phyloP scores from a whole-genome alignment of 2,113 vertebrate species.

The Marcusenius ussheri region DNA sequence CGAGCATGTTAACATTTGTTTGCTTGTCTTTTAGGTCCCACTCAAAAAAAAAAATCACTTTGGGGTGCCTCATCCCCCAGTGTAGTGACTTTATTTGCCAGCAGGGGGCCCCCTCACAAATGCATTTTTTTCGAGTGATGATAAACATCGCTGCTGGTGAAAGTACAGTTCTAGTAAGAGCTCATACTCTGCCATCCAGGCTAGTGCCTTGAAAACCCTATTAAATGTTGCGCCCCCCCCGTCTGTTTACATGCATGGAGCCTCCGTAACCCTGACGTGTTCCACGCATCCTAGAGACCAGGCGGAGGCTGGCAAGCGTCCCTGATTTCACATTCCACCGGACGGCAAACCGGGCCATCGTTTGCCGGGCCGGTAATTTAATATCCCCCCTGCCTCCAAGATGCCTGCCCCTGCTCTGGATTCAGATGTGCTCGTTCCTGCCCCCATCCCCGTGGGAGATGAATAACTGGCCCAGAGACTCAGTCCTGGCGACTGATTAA shows the following conservation, averaged over 20 bases:
- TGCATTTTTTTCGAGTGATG: not conserved
- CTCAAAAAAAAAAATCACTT: not conserved
- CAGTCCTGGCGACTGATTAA: not conserved
- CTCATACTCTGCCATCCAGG: not conserved
- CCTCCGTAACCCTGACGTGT: not conserved
- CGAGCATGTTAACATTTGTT: no score
- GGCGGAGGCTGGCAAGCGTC: slow-evolving; percentile 25
- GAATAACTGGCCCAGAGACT: not conserved
- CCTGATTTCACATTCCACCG: slow-evolving; percentile 65
- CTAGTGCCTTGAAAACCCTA: not conserved
- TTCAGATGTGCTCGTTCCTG: not conserved
- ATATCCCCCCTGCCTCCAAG: not conserved
- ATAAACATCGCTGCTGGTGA: not conserved
- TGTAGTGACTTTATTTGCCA: not conserved
- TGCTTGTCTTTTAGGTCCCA: not conserved
- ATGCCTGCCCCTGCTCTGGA: not conserved
- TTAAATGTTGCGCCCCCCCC: not conserved
- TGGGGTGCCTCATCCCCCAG: not conserved
- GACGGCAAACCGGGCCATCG: slow-evolving; percentile 16
- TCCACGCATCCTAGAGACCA: not conserved
- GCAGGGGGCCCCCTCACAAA: not conserved
- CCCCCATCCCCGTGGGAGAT: not conserved
- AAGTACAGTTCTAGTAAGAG: not conserved
- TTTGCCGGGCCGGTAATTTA: not conserved
- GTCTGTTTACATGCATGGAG: not conserved